Percentiles rank a stretch among this genome's conserved stretches.
phyloP scores from a whole-genome alignment of 2,888 invertebrate genomes.

The Lasioglossum zephyrum region DNA sequence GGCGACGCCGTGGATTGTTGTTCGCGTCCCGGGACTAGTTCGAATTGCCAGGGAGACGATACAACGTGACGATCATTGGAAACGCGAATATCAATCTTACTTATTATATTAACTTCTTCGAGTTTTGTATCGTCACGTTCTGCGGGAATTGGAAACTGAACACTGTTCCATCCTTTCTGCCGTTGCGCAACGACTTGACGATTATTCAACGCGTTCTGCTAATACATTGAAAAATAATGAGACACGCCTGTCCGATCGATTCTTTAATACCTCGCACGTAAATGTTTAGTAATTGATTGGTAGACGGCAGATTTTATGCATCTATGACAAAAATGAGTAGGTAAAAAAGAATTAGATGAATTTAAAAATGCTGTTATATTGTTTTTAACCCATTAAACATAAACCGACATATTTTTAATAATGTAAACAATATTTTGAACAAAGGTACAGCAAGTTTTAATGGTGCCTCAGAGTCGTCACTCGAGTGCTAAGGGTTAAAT shows the following conservation, averaged over 20 bases:
- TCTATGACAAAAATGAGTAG: too few relatives aligned
- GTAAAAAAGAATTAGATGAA: too few relatives aligned
- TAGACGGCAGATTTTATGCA: too few relatives aligned
- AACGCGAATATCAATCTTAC: slow-evolving; percentile 23
- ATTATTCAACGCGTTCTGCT: neutral
- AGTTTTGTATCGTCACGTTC: slow-evolving; percentile 15
- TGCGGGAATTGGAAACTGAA: neutral
- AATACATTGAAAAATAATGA: neutral
- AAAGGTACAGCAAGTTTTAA: too few relatives aligned
- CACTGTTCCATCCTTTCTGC: neutral
- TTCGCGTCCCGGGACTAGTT: neutral
- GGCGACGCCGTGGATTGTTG: neutral
- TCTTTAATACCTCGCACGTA: too few relatives aligned
- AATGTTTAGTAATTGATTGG: neutral
- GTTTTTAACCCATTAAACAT: too few relatives aligned
- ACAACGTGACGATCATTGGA: slow-evolving; percentile 15
- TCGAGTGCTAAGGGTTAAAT: too few relatives aligned
- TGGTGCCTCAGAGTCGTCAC: too few relatives aligned
- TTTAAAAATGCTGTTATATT: too few relatives aligned
- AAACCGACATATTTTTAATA: too few relatives aligned
- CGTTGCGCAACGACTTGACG: neutral
- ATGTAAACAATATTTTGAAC: too few relatives aligned
- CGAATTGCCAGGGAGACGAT: slow-evolving; percentile 11
- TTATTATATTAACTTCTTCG: too few relatives aligned
- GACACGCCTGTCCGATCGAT: neutral